Evolutionary conservation across 2,797 vertebrate species (phyloP), one percentile per base, ranked within the genome.

Genomic region (Poeciliopsis infans): DNA sequence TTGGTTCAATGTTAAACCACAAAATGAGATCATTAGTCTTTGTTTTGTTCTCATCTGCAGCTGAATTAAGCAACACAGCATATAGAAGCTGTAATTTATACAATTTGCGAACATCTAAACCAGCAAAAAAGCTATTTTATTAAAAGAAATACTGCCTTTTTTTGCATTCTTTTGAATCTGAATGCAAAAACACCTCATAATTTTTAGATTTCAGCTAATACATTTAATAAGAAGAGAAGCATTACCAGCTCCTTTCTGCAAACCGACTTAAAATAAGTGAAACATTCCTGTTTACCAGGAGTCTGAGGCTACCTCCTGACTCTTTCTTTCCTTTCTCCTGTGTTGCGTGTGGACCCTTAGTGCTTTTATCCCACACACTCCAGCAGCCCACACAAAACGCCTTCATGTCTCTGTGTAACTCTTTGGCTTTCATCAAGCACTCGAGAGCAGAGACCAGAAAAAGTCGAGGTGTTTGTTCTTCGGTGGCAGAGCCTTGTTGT

Each of bases 361-460:
- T 81, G 88, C 76, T 88, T 91, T 88, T 81, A 86, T 88, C 87
- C 89, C 80, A 81, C 89, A 47, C 88, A 77, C 86, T 80, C 73
- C 83, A 25, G 79, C 86, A 78, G 83, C 88, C 87, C 83, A 91
- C 89, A 80, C 84, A 66, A 41, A 70, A 55, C 23, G 69, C 85
- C 88, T 78, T 78, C 82, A 82, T 61, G 90, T 83, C 84, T 83
- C 82, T 5, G 28, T 3, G 61, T 25, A 3, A 61, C 86, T 86
- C 85, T 68, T 88, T 49, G 7, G 83, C 81, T 88, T 86, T 86
- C 83, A 88, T 86, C 87, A 74, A 77, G 39, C 81, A 49, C 86
- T 86, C 79, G 25, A 82, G 75, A 74, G 51, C 74, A 46, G 57
- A 83, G 82, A 72, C 59, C 66, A 3, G 74, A 68, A 76, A 72